Evolutionary conservation across 2,888 invertebrate species (phyloP).

Genomic region (Camponotus fellah): DNA sequence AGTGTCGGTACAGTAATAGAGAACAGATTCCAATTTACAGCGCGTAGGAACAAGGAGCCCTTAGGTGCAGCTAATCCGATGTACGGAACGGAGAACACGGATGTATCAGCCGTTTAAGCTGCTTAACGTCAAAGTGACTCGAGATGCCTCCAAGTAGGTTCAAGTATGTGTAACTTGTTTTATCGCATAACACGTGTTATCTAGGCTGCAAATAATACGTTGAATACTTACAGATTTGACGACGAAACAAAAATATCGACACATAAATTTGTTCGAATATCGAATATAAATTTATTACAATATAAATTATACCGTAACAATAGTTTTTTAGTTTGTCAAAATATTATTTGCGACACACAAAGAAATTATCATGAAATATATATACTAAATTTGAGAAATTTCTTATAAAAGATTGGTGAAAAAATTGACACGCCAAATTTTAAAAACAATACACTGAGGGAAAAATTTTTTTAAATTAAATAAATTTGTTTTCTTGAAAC

Average conservation of each 20-base stretch:
- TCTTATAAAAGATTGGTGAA: not conserved
- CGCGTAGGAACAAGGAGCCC: slow-evolving; percentile 51
- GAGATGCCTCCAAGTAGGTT: slow-evolving; percentile 39
- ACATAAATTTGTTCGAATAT: no score
- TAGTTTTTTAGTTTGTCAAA: not conserved
- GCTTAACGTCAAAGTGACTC: slow-evolving; percentile 55
- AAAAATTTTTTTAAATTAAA: no score
- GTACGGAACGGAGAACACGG: slow-evolving; percentile 40
- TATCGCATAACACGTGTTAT: slow-evolving; percentile 34
- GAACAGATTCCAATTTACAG: slow-evolving; percentile 57
- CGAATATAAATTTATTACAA: not conserved
- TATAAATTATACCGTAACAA: not conserved
- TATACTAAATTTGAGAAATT: not conserved
- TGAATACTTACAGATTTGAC: not conserved
- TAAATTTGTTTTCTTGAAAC: no score
- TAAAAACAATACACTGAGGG: not conserved
- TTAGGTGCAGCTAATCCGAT: slow-evolving; percentile 53
- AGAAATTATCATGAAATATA: not conserved
- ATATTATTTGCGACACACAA: not conserved
- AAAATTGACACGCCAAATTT: not conserved
- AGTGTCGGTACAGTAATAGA: slow-evolving; percentile 48
- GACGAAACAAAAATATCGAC: not conserved
- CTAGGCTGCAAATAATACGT: not conserved
- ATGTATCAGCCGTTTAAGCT: slow-evolving; percentile 55
- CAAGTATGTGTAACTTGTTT: slow-evolving; percentile 47